Base-by-base conservation (phyloP, 2,797 vertebrate genomes). In the Acanthis flammea region DNA sequence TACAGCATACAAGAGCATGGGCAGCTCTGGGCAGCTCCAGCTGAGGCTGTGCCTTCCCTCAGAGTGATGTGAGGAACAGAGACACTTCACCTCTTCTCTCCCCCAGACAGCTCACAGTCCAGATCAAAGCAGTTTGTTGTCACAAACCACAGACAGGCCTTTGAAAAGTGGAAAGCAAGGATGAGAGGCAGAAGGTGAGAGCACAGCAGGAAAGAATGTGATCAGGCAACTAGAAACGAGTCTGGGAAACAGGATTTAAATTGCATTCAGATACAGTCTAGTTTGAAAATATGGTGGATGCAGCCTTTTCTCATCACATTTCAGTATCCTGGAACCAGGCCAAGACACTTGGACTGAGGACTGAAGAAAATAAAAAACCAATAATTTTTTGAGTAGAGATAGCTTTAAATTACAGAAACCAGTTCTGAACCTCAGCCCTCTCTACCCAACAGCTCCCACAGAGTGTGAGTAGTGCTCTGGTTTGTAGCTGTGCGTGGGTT, bases 121-220 rank as follows among this genome's bases (percentile, higher is more conserved):
- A 76, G 27, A 91, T 51, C 61, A 83, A 77, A 91, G 86, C 71
- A 10, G 44, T 30, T 48, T 51, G 24, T 57, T 89, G 81, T 55
- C 78, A 68, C 42, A 77, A 70, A 19, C 48, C 25, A 25, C 39
- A 74, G 51, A 39, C 27, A 80, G 50, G 51, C 81, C 81, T 94
- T 91, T 47, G 67, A 51, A 70, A 70, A 76, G 42, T 30, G 28
- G 65, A 57, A 71, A 85, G 23, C 28, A 74, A 41, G 47, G 39
- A 31, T 65, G 39, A 65, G 81, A 82, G 47, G 39, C 78, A 81
- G 73, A 88, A 89, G 45, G 54, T 63, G 53, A 92, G 44, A 86
- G 44, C 48, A 39, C 25, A 27, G 47, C 30, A 72, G 42, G 58
- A 80, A 92, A 50, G 10, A 72, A 74, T 79, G 72, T 75, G 55